Percentiles rank a stretch among this genome's conserved stretches.
Evolutionary conservation across 2,888 invertebrate species (phyloP).

Genomic region (Drosophila imparisetae): DNA sequence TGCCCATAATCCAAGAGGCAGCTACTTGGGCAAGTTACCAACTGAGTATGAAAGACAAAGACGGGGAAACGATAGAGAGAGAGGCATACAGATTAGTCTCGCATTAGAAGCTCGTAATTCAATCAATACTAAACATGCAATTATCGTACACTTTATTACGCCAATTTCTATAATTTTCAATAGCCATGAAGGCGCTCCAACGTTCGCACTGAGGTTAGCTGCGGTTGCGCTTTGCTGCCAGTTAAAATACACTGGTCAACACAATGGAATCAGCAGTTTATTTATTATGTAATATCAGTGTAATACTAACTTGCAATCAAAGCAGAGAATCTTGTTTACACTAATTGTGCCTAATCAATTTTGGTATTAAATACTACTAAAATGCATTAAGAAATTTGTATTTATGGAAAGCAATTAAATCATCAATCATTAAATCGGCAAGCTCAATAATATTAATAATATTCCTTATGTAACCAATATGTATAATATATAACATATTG

Average conservation of each 20-base stretch:
- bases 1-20: slow-evolving; percentile 84
- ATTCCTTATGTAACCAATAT: background rate
- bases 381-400: background rate
- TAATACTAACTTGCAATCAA: background rate
- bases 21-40: slow-evolving; percentile 34
- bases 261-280: slow-evolving; percentile 4
- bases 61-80: background rate
- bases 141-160: slow-evolving; percentile 83
- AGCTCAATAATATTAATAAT: background rate
- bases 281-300: background rate
- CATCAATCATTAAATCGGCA: background rate
- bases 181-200: slow-evolving; percentile 65
- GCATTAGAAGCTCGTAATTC: slow-evolving; percentile 81
- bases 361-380: background rate
- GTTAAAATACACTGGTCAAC: slow-evolving; percentile 32
- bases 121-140: slow-evolving; percentile 81
- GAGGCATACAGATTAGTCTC: slow-evolving; percentile 52
- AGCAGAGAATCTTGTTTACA: background rate
- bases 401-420: background rate
- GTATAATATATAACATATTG: background rate
- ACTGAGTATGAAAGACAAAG: slow-evolving; percentile 1
- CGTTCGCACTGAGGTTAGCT: slow-evolving; percentile 44
- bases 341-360: background rate
- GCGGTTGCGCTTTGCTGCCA: slow-evolving; percentile 46
- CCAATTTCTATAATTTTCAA: slow-evolving; percentile 77